Evolutionary conservation across 1,140 invertebrate genomes (phyloP).

Genomic region (Drosophila punjabiensis): DNA sequence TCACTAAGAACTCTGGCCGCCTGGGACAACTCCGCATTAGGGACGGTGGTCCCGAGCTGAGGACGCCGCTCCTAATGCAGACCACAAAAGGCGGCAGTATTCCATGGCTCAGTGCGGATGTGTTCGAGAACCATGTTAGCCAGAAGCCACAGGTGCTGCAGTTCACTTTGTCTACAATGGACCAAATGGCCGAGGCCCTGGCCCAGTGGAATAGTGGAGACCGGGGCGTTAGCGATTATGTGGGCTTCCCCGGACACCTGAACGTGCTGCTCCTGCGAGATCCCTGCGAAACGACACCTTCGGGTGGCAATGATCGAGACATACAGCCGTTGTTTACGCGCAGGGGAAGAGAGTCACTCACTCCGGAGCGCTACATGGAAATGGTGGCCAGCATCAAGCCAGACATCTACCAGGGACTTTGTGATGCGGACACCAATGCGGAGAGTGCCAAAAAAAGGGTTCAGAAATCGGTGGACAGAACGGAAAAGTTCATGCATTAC

Average conservation of each 20-base stretch:
- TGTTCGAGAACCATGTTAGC: slow-evolving; percentile 87
- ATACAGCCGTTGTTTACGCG: slow-evolving; percentile 90
- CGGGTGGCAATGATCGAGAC: slow-evolving; percentile 89
- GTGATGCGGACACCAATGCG: slow-evolving; percentile 92
- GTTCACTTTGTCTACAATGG: slow-evolving; percentile 87
- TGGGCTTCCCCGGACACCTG: slow-evolving; percentile 88
- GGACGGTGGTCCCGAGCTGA: slow-evolving; percentile 51
- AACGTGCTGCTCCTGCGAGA: slow-evolving; percentile 89
- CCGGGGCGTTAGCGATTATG: slow-evolving; percentile 87
- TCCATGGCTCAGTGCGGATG: slow-evolving; percentile 89
- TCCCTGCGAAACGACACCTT: slow-evolving; percentile 87
- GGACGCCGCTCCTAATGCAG: slow-evolving; percentile 68
- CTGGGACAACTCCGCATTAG: slow-evolving; percentile 86
- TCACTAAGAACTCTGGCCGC: slow-evolving; percentile 86
- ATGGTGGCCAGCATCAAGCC: slow-evolving; percentile 91
- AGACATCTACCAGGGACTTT: slow-evolving; percentile 91
- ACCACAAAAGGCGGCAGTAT: slow-evolving; percentile 87
- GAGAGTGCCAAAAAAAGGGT: slow-evolving; percentile 89
- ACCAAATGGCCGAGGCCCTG: slow-evolving; percentile 87
- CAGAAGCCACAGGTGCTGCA: slow-evolving; percentile 86
- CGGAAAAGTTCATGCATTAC: slow-evolving; percentile 87
- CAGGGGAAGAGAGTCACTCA: slow-evolving; percentile 89
- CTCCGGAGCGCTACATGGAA: slow-evolving; percentile 89
- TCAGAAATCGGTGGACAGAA: slow-evolving; percentile 89
- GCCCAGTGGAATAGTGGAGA: slow-evolving; percentile 83